Base-by-base conservation (phyloP, 1,140 invertebrate species). In the Penaeus indicus region DNA sequence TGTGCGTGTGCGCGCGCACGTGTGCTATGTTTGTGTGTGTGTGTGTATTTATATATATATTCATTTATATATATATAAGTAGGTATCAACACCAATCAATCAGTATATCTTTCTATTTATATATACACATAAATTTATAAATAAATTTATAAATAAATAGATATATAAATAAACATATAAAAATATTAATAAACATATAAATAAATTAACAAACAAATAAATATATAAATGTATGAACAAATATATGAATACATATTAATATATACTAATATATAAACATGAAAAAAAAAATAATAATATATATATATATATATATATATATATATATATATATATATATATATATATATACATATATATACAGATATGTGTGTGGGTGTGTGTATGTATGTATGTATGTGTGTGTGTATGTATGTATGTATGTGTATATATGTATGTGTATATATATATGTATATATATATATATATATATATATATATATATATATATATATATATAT, bases 241-340 rank as follows among this genome's bases (percentile, higher is more conserved):
- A n/a, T 64, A 64, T 64, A 64, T 64, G n/a, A 21, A 64, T 64
- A 64, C n/a, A 64, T 64, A 64, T 64, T n/a, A n/a, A n/a, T n/a
- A n/a, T n/a, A n/a, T n/a, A n/a, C n/a, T n/a, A n/a, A n/a, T n/a
- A n/a, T n/a, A n/a, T n/a, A n/a, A n/a, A n/a, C n/a, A n/a, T n/a
- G n/a, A n/a, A n/a, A n/a, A n/a, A n/a, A n/a, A n/a, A n/a, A n/a
- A n/a, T n/a, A n/a, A n/a, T n/a, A n/a, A 64, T 67, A 7, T 67
- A 67, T 67, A 67, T 67, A 67, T 67, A 7, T 67, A 67, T 67
- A 67, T 67, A 67, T 67, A 7, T 67, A 67, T 67, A 67, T 67
- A 67, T 67, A 7, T 67, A 67, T 67, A 67, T 67, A 67, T 67
- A 7, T 13, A 67, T 67, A 19, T 19, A 64, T 64, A 2, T 67